These are phyloP conservation scores for Malurus melanocephalus DNA, from an alignment of 2,113 vertebrate species.

Conservation along the genomic window DNA sequence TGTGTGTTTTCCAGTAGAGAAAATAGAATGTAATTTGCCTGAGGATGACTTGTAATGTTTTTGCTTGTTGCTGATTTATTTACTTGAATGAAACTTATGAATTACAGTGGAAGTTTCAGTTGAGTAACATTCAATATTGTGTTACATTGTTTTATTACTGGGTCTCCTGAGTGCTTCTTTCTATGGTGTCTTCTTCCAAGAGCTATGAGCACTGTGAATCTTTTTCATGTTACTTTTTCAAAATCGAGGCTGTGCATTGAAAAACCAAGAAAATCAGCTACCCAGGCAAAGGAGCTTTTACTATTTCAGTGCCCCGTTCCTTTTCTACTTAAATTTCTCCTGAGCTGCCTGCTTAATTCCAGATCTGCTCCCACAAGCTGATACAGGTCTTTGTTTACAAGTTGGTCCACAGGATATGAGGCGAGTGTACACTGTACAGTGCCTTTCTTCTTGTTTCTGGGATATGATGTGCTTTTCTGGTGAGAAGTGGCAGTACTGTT, in stretches of 20 bases:
- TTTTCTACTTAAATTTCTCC: not conserved
- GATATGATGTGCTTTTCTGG: not conserved
- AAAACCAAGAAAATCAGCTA: not conserved
- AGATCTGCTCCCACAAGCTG: not conserved
- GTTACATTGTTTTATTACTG: not conserved
- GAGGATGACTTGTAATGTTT: not conserved
- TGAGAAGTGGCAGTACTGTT: not conserved
- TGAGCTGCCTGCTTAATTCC: not conserved
- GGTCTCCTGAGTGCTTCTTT: not conserved
- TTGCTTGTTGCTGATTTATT: not conserved
- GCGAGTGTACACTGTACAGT: not conserved
- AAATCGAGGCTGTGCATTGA: not conserved
- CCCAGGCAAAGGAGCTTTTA: not conserved
- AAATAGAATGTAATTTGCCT: not conserved
- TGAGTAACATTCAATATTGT: not conserved
- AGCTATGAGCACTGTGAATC: not conserved
- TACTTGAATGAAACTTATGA: conserved; percentile 2
- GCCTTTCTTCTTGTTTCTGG: not conserved
- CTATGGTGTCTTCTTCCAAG: not conserved
- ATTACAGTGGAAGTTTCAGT: not conserved
- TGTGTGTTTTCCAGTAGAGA: not conserved
- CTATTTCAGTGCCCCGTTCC: not conserved
- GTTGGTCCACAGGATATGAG: not conserved
- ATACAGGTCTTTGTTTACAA: not conserved
- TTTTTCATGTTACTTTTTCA: not conserved